Conservation (phyloP, 2,888 invertebrate species). For the Hypomecis punctinalis region DNA sequence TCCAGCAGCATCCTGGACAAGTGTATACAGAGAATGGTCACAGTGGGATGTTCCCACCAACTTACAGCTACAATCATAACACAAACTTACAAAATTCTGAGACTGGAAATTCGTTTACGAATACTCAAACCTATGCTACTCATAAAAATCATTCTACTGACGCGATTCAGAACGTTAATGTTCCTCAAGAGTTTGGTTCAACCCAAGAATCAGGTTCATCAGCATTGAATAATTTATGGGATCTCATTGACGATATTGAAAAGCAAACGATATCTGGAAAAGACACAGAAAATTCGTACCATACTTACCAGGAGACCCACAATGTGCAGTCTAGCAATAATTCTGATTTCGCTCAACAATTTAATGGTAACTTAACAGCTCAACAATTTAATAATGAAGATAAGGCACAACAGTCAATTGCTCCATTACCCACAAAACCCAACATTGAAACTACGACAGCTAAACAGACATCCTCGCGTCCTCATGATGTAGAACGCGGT, state of each 20-base stretch:
- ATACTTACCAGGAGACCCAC: conserved; percentile 2
- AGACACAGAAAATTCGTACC: conserved; percentile 13
- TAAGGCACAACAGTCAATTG: conserved; percentile 1
- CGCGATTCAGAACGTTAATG: conserved; percentile 20
- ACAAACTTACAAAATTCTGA: conserved; percentile 4
- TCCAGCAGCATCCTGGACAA: not conserved
- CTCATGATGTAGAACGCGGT: conserved; percentile 50
- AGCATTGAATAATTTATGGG: conserved; percentile 50
- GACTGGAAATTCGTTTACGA: conserved; percentile 8
- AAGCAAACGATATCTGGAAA: conserved; percentile 39
- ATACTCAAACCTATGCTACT: conserved; percentile 17
- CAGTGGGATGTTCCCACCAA: not conserved
- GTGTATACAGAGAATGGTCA: not conserved
- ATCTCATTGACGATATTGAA: conserved; percentile 49
- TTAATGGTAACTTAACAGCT: not conserved
- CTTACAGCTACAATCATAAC: not conserved
- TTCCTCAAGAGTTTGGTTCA: conserved; percentile 20
- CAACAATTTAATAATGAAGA: conserved; percentile 10
- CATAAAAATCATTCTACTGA: conserved; percentile 28
- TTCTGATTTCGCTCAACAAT: conserved; percentile 1
- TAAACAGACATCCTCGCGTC: conserved; percentile 30
- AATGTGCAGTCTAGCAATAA: conserved; percentile 4
- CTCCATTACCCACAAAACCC: conserved; percentile 7
- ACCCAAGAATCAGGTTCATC: conserved; percentile 21
- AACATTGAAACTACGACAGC: conserved; percentile 18